Base-by-base conservation (phyloP, 2,113 vertebrate genomes). In the Corapipo altera region DNA sequence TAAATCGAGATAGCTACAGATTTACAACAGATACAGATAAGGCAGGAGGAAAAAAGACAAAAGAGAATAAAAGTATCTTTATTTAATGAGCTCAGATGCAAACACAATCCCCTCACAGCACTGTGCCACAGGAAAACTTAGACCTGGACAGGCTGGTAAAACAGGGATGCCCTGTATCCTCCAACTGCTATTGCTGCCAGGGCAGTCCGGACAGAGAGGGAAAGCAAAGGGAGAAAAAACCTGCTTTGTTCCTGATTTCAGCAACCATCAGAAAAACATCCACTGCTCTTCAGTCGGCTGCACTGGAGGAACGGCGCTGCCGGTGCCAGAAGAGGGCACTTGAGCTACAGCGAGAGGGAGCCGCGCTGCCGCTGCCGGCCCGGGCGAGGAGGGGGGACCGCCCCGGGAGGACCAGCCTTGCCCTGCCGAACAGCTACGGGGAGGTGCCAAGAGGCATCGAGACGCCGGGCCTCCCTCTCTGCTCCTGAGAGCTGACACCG, bases 281-380 rank as follows among this genome's bases (percentile, higher is more conserved):
- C 30, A 16, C 78, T 26, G n/a, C 61, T 89, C 44, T 11, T 86
- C 30, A 22, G 22, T 9, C 28, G 69, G 28, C 61, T 90, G 88
- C 66, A 78, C 49, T 22, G 51, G 64, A 49, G 30, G 15, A 67
- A 58, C 15, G 28, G 85, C 77, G 9, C 85, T 54, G 41, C 65
- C 77, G 28, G 61, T 85, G 89, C 98, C 98, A 98, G 98, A 96
- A 98, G 98, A 98, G 98, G 98, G 98, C 98, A 97, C 98, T 97
- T 97, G 43, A 97, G 95, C 96, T 97, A 96, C 98, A 98, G 90
- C 95, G 96, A 98, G 88, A 24, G 23, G 48, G 67, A 64, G 76
- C 23, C 22, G 75, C 19, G 70, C 89, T 27, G 44, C 81, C 64
- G 71, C 22, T 46, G 89, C 46, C 27, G 86, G 74, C 66, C 80